Percentiles rank a stretch among this genome's conserved stretches.
These are phyloP conservation scores for Syndactyla subalaris DNA, from an alignment of 2,797 vertebrate genomes.

Conservation along the genomic window DNA sequence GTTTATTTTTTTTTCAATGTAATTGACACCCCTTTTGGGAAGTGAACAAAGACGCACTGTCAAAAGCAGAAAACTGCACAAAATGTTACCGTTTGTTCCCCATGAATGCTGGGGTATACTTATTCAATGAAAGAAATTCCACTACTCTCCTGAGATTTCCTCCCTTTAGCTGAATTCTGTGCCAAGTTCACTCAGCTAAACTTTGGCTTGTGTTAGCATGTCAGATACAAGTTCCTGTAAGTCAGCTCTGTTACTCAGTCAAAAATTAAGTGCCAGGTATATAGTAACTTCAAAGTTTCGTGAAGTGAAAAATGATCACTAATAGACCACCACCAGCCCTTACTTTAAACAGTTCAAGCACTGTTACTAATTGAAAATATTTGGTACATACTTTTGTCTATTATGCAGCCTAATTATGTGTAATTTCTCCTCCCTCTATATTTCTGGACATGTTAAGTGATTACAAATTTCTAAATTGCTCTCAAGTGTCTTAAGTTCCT, in stretches of 20 bases:
- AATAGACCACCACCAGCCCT: background rate
- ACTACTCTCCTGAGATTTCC: conserved; percentile 81
- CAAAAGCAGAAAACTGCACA: conserved; percentile 68
- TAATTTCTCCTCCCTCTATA: background rate
- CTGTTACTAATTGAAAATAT: background rate
- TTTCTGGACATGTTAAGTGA: background rate
- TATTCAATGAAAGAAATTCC: conserved; percentile 88
- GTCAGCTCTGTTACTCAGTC: background rate
- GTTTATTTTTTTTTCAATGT: conserved; percentile 63
- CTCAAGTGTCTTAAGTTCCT: background rate
- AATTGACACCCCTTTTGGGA: conserved; percentile 70
- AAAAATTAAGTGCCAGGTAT: conserved; percentile 27
- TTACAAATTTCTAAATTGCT: background rate
- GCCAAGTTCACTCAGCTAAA: conserved; percentile 54
- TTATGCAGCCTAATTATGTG: background rate
- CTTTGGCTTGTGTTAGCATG: conserved; percentile 35
- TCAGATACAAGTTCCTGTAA: conserved; percentile 34
- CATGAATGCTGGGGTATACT: conserved; percentile 77
- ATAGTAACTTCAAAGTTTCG: background rate
- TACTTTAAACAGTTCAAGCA: background rate
- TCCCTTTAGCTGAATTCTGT: conserved; percentile 73
- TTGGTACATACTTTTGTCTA: background rate
- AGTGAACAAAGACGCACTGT: conserved; percentile 77
- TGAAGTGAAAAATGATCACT: background rate
- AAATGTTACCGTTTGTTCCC: conserved; percentile 79